Evolutionary conservation across 2,797 vertebrate genomes (phyloP), one percentile per base, ranked within the genome.

Genomic region (Pseudopleuronectes americanus): DNA sequence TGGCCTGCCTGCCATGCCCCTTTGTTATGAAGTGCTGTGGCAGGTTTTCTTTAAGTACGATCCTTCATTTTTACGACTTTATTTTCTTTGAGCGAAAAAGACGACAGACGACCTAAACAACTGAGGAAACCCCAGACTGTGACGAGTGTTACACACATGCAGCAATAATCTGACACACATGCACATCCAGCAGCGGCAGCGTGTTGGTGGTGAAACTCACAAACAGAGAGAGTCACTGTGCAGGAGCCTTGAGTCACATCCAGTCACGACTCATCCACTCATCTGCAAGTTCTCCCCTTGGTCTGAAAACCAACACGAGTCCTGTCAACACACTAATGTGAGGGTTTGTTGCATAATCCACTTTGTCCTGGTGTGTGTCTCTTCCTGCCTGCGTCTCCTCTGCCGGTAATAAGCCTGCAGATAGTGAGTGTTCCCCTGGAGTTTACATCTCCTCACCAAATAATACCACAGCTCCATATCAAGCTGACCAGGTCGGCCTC

Each of bases 11-110:
- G 26, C 23, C 33, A 49, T 63, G 57, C 5, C 48, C 14, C 59
- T 62, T 36, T 23, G 17, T 85, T 81, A 87, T 58, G 68, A 71
- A 80, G 24, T 6, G 31, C 16, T 57, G 69, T 12, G 59, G 33
- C 66, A 64, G 24, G 33, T 54, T 58, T 76, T 64, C 12, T 19
- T 47, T 19, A 63, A 48, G 55, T 33, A 60, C 53, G 55, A 67
- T 67, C 48, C 57, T 21, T 66, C 31, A 48, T 49, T 49, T 51
- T 60, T 49, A 43, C 33, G 38, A 67, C 72, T 7, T 71, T 57
- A 60, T 43, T 64, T 68, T 68, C 38, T 52, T 14, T 24, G 13
- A 22, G 49, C 24, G 22, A 21, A 6, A 6, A 51, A 4, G 48
- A 16, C 48, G n/a, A 13, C 10, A 52, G 51, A 64, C 43, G 41